Evolutionary conservation across 2,888 invertebrate genomes (phyloP).

Genomic region (Campoletis raptor): DNA sequence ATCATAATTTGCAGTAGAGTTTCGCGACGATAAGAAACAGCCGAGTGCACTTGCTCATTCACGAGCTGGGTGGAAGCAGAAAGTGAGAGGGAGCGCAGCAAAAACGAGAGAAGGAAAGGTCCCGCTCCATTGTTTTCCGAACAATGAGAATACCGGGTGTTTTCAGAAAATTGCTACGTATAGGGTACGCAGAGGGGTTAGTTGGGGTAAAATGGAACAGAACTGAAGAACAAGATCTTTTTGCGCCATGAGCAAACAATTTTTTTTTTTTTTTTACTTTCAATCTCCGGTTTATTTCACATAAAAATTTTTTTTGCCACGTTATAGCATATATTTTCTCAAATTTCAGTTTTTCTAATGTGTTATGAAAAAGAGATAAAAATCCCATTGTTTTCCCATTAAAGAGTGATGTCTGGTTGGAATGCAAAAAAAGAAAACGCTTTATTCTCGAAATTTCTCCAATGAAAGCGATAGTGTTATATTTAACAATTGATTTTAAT

Average conservation of each 20-base stretch:
- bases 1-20: conserved; percentile 77
- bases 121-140: conserved; percentile 74
- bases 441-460: too few relatives aligned
- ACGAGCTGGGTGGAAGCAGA: conserved; percentile 18
- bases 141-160: conserved; percentile 76
- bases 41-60: conserved; percentile 75
- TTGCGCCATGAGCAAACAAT: background rate
- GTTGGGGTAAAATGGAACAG: conserved; percentile 26
- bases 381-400: background rate
- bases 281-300: background rate
- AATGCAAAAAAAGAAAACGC: too few relatives aligned
- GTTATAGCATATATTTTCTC: background rate
- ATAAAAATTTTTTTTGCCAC: background rate
- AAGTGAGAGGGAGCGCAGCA: conserved; percentile 29
- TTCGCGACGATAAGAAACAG: conserved; percentile 74
- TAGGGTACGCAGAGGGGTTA: background rate
- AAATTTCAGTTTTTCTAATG: background rate
- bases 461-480: too few relatives aligned
- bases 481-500: too few relatives aligned
- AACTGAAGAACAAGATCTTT: background rate
- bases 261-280: background rate
- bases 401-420: too few relatives aligned
- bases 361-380: background rate
- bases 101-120: conserved; percentile 4
- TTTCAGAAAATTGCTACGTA: conserved; percentile 64